These are phyloP conservation scores for Diuraphis noxia DNA, from an alignment of 1,140 invertebrate species.

Conservation along the genomic window DNA sequence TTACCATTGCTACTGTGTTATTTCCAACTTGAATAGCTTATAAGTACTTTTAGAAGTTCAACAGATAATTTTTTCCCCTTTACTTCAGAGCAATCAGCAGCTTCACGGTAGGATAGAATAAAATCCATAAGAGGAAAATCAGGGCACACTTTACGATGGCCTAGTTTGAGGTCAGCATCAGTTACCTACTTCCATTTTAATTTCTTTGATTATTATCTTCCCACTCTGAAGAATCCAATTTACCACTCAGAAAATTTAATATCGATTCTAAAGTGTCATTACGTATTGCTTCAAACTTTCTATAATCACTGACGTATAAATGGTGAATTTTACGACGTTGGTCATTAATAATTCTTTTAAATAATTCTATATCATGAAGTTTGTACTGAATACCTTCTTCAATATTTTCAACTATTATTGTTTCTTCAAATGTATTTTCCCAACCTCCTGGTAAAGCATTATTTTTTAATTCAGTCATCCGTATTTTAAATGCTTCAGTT, in stretches of 20 bases:
- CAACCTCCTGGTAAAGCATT: neutral
- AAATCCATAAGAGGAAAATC: neutral
- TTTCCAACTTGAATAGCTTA: neutral
- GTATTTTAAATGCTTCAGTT: neutral
- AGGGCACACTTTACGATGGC: neutral
- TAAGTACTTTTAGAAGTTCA: neutral
- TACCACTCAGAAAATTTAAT: neutral
- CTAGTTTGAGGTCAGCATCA: neutral
- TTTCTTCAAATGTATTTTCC: conserved; percentile 5
- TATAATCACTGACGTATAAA: neutral
- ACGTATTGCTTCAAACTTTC: neutral
- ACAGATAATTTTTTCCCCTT: neutral
- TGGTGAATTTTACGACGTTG: neutral
- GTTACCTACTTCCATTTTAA: neutral
- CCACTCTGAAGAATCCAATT: neutral
- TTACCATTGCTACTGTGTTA: neutral
- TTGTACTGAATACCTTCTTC: neutral
- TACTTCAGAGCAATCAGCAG: neutral
- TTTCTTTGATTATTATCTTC: neutral
- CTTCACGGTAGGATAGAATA: neutral
- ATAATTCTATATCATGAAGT: neutral
- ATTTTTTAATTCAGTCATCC: neutral
- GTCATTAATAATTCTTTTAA: neutral
- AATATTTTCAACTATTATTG: neutral
- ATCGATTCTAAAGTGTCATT: neutral